Conservation (phyloP, 1,140 invertebrate genomes). For the Brachionus calyciflorus region DNA sequence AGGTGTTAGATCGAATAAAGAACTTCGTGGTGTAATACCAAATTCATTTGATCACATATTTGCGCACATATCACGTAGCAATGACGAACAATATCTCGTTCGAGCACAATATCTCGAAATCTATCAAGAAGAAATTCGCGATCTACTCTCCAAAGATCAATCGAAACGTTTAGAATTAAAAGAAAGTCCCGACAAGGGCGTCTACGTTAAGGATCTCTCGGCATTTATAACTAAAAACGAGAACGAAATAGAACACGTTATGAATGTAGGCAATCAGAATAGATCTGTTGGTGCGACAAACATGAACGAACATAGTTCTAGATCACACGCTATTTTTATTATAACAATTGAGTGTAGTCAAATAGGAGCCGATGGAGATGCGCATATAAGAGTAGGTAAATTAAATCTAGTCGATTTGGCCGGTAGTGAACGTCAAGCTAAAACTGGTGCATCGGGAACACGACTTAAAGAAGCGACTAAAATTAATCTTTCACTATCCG, state of each 20-base stretch:
- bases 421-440: slow-evolving; percentile 92
- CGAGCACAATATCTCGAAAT: slow-evolving; percentile 89
- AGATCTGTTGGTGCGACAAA: slow-evolving; percentile 86
- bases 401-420: slow-evolving; percentile 98
- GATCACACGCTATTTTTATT: slow-evolving; percentile 98
- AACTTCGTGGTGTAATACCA: slow-evolving; percentile 77
- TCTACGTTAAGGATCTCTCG: slow-evolving; percentile 64
- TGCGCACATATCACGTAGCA: slow-evolving; percentile 63
- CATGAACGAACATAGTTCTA: slow-evolving; percentile 98
- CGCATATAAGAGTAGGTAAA: slow-evolving; percentile 65
- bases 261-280: slow-evolving; percentile 73
- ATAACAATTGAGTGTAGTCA: slow-evolving; percentile 75
- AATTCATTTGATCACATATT: slow-evolving; percentile 68
- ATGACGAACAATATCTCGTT: slow-evolving; percentile 77
- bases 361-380: slow-evolving; percentile 51
- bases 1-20: slow-evolving; percentile 61
- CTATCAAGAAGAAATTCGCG: slow-evolving; percentile 78
- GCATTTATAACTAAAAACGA: slow-evolving; percentile 75
- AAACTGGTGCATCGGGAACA: slow-evolving; percentile 72
- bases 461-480: slow-evolving; percentile 89
- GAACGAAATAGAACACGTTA: slow-evolving; percentile 70
- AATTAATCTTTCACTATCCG: slow-evolving; percentile 88
- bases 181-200: slow-evolving; percentile 1
- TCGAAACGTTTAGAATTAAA: slow-evolving; percentile 66
- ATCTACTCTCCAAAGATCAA: slow-evolving; percentile 81